Conservation (phyloP, 2,888 invertebrate species). For the Tetragonula carbonaria region DNA sequence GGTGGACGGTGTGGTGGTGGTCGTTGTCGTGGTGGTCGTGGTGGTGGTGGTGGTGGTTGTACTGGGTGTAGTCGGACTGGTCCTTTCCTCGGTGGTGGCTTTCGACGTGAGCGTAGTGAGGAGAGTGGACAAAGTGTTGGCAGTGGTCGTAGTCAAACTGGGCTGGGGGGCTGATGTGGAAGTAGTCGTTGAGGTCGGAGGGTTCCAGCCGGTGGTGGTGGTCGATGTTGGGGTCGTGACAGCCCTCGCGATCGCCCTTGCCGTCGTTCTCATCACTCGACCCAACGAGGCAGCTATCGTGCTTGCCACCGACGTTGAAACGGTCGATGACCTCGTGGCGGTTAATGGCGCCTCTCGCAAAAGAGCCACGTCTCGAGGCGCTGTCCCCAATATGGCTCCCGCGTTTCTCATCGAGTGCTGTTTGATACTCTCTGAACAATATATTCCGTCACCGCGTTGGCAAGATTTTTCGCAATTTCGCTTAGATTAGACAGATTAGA, state of each 20-base stretch:
- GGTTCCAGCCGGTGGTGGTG: slow-evolving; percentile 83
- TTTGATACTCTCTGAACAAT: slow-evolving; percentile 86
- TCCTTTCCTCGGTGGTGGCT: slow-evolving; percentile 84
- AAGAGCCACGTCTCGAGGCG: slow-evolving; percentile 86
- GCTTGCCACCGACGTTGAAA: slow-evolving; percentile 84
- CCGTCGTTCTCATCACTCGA: slow-evolving; percentile 80
- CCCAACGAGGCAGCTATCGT: slow-evolving; percentile 84
- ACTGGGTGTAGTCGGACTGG: slow-evolving; percentile 82
- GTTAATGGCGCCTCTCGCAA: slow-evolving; percentile 85
- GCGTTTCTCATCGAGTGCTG: slow-evolving; percentile 91
- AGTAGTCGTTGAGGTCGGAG: slow-evolving; percentile 76
- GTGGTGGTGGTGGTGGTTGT: slow-evolving; percentile 80
- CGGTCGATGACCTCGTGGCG: slow-evolving; percentile 74
- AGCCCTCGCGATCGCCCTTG: slow-evolving; percentile 76
- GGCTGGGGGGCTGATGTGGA: slow-evolving; percentile 78
- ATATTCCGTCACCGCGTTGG: neutral
- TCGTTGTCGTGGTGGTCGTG: slow-evolving; percentile 81
- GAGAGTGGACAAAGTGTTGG: slow-evolving; percentile 79
- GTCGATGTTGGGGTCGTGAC: slow-evolving; percentile 84
- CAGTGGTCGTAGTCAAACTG: slow-evolving; percentile 77
- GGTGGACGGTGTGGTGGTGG: slow-evolving; percentile 84
- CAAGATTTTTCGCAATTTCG: neutral
- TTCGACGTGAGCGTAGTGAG: slow-evolving; percentile 79
- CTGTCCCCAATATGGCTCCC: slow-evolving; percentile 88
- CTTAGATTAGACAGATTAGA: neutral